These are phyloP conservation scores for Rhimphoctona megacephalus DNA, from an alignment of 2,888 invertebrate species.

Conservation along the genomic window DNA sequence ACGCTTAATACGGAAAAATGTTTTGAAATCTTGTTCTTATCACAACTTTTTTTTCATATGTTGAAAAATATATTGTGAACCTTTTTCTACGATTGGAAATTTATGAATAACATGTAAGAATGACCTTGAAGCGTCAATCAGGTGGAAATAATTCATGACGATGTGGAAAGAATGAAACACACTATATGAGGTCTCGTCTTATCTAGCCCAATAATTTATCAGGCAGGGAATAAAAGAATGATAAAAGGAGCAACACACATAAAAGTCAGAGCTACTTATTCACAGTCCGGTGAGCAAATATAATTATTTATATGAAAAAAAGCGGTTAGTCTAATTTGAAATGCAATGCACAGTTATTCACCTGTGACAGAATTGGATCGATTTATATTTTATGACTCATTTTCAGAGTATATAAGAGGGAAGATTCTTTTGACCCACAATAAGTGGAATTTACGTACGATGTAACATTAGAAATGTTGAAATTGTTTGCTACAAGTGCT, in stretches of 20 bases:
- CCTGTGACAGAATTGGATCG: not conserved
- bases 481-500: not conserved
- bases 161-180: not conserved
- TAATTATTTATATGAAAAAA: not conserved
- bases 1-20: not conserved
- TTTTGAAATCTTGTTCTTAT: not conserved
- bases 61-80: not conserved
- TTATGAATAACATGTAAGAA: not conserved
- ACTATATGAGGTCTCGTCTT: not conserved
- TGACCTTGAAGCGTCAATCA: not conserved
- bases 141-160: not conserved
- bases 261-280: not conserved
- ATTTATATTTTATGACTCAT: not conserved
- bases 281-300: not conserved
- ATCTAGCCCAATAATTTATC: slow-evolving; percentile 6
- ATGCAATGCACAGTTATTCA: not conserved
- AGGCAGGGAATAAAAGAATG: not conserved
- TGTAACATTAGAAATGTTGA: slow-evolving; percentile 9
- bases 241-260: not conserved
- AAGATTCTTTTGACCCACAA: not conserved
- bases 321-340: not conserved
- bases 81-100: not conserved
- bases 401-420: slow-evolving; percentile 13
- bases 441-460: not conserved
- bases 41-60: not conserved